These are phyloP conservation scores for Sigmodon hispidus DNA, from an alignment of 2,113 vertebrate genomes.

Conservation along the genomic window DNA sequence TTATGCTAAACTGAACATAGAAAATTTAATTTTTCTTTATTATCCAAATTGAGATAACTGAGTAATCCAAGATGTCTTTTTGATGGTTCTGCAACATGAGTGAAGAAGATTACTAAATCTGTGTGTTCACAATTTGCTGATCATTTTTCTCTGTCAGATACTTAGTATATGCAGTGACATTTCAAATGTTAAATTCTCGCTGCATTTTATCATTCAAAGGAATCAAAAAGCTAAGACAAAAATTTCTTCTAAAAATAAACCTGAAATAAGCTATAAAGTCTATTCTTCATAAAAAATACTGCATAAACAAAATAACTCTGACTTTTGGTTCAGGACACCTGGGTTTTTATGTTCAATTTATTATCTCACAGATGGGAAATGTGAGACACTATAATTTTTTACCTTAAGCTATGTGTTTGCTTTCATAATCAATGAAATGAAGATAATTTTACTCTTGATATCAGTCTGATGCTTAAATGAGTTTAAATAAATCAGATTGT, in stretches of 20 bases:
- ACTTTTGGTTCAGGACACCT: not conserved
- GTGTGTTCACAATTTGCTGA: not conserved
- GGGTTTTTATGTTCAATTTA: not conserved
- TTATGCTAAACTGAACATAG: not conserved
- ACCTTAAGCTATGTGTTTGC: not conserved
- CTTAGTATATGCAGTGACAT: constrained; percentile 2
- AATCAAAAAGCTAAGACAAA: not conserved
- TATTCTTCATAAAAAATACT: not conserved
- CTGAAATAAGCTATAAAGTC: constrained; percentile 10
- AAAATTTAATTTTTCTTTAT: not conserved
- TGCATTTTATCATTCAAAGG: not conserved
- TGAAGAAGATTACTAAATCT: not conserved
- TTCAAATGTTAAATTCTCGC: not conserved
- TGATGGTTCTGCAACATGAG: not conserved
- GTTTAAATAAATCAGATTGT: not conserved
- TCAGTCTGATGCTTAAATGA: not conserved
- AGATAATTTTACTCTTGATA: not conserved
- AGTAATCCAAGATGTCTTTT: not conserved
- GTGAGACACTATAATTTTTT: not conserved
- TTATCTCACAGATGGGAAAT: not conserved
- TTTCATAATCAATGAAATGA: constrained; percentile 4
- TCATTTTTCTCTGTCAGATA: not conserved
- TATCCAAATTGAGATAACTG: not conserved
- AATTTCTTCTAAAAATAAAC: not conserved
- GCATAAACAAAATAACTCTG: not conserved